phyloP scores from a whole-genome alignment of 35 echinoderm and acorn worm genomes.

The Diadema setosum region DNA sequence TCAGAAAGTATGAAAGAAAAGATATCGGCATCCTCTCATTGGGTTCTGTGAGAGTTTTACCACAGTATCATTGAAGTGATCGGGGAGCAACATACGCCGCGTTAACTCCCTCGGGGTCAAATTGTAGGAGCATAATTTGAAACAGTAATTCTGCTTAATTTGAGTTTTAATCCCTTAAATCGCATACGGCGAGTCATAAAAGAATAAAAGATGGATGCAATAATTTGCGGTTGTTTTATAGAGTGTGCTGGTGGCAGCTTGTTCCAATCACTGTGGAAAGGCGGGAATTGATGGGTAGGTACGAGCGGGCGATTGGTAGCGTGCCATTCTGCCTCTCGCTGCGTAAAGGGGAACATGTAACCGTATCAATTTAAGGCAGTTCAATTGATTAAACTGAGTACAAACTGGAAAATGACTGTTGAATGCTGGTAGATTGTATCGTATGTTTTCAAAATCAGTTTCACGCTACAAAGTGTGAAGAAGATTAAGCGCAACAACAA shows the following conservation, averaged over 20 bases:
- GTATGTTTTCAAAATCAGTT: constrained; percentile 14
- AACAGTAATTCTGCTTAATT: constrained; percentile 22
- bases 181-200: constrained; percentile 6
- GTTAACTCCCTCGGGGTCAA: neutral
- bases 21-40: neutral
- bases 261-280: neutral
- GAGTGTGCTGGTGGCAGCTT: constrained; percentile 18
- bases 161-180: constrained; percentile 27
- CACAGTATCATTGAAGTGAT: too few relatives aligned
- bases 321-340: too few relatives aligned
- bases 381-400: constrained; percentile 25
- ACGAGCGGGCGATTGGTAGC: neutral
- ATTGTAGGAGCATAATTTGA: constrained; percentile 8
- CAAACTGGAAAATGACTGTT: constrained; percentile 17
- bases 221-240: constrained; percentile 9
- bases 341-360: neutral
- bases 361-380: neutral
- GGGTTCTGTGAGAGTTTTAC: neutral
- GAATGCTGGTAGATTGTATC: constrained; percentile 9
- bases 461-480: constrained; percentile 9
- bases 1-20: neutral
- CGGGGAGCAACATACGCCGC: neutral
- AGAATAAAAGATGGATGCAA: neutral
- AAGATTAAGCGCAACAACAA: neutral
- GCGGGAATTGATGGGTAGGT: neutral